Percentiles rank a stretch among this genome's conserved stretches.
phyloP scores from a whole-genome alignment of 2,113 vertebrate species.

The Gallinago paraguaiae region DNA sequence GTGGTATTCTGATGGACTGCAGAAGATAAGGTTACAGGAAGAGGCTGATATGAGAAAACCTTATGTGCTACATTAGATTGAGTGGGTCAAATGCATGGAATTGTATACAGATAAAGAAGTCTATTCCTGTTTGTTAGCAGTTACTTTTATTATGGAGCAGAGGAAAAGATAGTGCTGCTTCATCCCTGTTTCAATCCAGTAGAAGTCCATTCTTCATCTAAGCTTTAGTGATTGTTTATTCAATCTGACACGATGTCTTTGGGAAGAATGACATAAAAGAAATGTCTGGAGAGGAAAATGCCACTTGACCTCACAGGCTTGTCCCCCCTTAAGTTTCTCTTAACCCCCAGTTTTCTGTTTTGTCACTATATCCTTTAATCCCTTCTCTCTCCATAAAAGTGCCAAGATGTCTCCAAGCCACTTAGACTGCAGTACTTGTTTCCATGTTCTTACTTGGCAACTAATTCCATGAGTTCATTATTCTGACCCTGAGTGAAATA shows the following conservation, averaged over 20 bases:
- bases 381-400: constrained; percentile 65
- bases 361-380: constrained; percentile 62
- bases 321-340: constrained; percentile 29
- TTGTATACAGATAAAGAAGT: constrained; percentile 17
- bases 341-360: constrained; percentile 36
- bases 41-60: constrained; percentile 20
- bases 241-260: constrained; percentile 21
- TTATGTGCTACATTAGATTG: background rate
- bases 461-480: constrained; percentile 23
- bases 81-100: background rate
- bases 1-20: constrained; percentile 5
- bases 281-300: constrained; percentile 26
- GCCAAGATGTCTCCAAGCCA: constrained; percentile 56
- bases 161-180: constrained; percentile 19
- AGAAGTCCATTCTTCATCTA: constrained; percentile 41
- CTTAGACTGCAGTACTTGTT: constrained; percentile 33
- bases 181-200: constrained; percentile 11
- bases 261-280: constrained; percentile 42
- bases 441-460: constrained; percentile 42
- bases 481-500: constrained; percentile 34
- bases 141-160: background rate
- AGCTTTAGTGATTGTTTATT: constrained; percentile 53
- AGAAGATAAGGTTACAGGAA: constrained; percentile 60
- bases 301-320: constrained; percentile 35
- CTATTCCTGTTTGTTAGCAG: background rate